Conservation (phyloP, 1,140 invertebrate genomes). For the Musca domestica region DNA sequence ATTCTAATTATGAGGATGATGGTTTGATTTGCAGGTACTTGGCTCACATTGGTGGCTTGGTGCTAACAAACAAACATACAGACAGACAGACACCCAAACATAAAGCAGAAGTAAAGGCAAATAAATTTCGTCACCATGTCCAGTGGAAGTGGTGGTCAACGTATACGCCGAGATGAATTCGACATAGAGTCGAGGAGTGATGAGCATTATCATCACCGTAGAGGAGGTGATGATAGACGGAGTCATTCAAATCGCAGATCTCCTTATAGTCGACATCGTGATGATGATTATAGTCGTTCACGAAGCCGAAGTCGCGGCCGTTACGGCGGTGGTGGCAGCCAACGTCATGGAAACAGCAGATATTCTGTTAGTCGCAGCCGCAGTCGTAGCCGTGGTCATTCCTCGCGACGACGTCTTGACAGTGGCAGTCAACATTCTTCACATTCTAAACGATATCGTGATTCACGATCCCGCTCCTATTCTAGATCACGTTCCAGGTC, state of each 20-base stretch:
- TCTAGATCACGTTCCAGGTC: slow-evolving; percentile 15
- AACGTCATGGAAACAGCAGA: neutral
- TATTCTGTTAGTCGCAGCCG: slow-evolving; percentile 13
- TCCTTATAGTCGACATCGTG: slow-evolving; percentile 23
- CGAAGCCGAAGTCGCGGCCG: slow-evolving; percentile 28
- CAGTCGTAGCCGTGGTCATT: slow-evolving; percentile 2
- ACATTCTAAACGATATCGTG: neutral
- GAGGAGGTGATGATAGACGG: slow-evolving; percentile 29
- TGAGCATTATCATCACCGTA: slow-evolving; percentile 21
- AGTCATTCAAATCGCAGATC: slow-evolving; percentile 29
- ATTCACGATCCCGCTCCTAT: slow-evolving; percentile 10
- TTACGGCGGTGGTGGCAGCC: slow-evolving; percentile 6
- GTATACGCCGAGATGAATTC: slow-evolving; percentile 18
- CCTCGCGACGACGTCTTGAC: neutral
- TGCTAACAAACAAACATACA: neutral
- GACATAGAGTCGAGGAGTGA: slow-evolving; percentile 31
- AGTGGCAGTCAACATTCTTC: slow-evolving; percentile 1
- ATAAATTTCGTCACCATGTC: neutral
- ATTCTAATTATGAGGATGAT: slow-evolving; percentile 26
- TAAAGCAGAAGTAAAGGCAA: neutral
- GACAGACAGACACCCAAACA: neutral
- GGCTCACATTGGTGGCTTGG: neutral
- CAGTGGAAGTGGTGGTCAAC: neutral
- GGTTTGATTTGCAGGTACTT: slow-evolving; percentile 27
- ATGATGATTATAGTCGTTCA: slow-evolving; percentile 22